Percentiles rank a stretch among this genome's conserved stretches.
These are phyloP conservation scores for Nymphalis io DNA, from an alignment of 1,140 invertebrate genomes.

Conservation along the genomic window DNA sequence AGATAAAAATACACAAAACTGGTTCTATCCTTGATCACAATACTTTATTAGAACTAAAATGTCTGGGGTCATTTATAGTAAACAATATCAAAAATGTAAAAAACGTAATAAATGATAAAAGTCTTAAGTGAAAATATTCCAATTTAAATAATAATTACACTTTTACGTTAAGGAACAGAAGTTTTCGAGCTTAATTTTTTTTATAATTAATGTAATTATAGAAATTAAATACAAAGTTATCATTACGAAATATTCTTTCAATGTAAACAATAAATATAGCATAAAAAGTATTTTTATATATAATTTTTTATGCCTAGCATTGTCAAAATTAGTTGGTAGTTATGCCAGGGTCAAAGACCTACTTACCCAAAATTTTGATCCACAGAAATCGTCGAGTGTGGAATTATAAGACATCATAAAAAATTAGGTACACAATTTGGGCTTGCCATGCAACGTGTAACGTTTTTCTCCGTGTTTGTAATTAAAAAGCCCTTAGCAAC, in stretches of 20 bases:
- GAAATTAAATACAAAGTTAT: too few species aligned
- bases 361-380: constrained; percentile 86
- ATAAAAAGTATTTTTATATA: too few species aligned
- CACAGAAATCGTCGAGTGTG: constrained; percentile 83
- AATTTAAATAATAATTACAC: too few species aligned
- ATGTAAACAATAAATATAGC: too few species aligned
- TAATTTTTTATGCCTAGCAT: too few species aligned
- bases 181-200: too few species aligned
- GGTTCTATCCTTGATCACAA: constrained; percentile 32
- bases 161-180: too few species aligned
- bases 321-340: constrained; percentile 13
- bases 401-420: constrained; percentile 72
- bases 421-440: constrained; percentile 25
- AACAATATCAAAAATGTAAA: not conserved
- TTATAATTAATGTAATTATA: too few species aligned
- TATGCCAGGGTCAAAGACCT: constrained; percentile 51
- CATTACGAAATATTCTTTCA: too few species aligned
- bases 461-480: constrained; percentile 19
- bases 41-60: constrained; percentile 32
- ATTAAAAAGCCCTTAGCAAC: constrained; percentile 18
- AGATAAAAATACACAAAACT: constrained; percentile 16
- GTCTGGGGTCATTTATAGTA: constrained; percentile 20
- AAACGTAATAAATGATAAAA: constrained; percentile 11
- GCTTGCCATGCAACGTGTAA: constrained; percentile 31
- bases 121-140: too few species aligned